Evolutionary conservation across 2,888 invertebrate species (phyloP).

Genomic region (Hirtodrosophila confusa): DNA sequence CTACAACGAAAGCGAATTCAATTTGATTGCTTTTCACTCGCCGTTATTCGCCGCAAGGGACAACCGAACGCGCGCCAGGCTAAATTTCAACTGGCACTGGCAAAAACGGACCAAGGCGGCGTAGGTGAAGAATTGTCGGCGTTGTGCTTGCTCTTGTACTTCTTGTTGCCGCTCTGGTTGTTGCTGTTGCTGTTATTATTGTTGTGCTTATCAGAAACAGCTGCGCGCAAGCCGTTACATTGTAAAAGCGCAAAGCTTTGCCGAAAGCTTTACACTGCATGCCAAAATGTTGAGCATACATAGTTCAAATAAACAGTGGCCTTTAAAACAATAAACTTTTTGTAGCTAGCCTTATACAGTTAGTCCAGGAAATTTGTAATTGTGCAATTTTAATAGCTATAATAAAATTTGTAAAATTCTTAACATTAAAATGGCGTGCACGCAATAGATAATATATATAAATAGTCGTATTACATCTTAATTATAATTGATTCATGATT

Average conservation of each 20-base stretch:
- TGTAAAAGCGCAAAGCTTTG: constrained; percentile 21
- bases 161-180: constrained; percentile 3
- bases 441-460: too few relatives aligned
- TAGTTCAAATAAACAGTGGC: too few relatives aligned
- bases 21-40: constrained; percentile 17
- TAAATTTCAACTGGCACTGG: constrained; percentile 64
- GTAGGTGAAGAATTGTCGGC: constrained; percentile 25
- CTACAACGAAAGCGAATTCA: not conserved
- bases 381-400: too few relatives aligned
- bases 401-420: too few relatives aligned
- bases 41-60: constrained; percentile 18
- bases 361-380: too few relatives aligned
- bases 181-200: constrained; percentile 13
- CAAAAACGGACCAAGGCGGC: constrained; percentile 35
- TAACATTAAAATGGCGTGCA: too few relatives aligned
- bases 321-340: too few relatives aligned
- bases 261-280: constrained; percentile 44
- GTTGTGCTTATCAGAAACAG: constrained; percentile 63
- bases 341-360: too few relatives aligned
- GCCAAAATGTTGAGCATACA: constrained; percentile 1
- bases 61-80: constrained; percentile 70
- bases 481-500: too few relatives aligned
- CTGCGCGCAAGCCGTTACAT: constrained; percentile 42
- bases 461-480: too few relatives aligned
- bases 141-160: constrained; percentile 2